Conservation (phyloP, 1,140 invertebrate genomes). For the Zaprionus lachaisei region DNA sequence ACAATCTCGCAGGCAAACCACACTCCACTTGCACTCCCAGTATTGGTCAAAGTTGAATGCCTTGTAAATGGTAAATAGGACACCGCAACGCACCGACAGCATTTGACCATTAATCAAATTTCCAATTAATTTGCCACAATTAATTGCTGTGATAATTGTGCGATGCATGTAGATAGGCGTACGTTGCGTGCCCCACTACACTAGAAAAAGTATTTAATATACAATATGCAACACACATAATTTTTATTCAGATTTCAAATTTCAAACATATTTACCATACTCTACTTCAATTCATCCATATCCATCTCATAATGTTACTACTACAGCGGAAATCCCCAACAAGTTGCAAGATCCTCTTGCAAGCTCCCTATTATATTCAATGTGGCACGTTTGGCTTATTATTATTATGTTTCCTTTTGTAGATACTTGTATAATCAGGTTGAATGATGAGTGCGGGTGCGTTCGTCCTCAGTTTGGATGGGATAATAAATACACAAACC, state of each 20-base stretch:
- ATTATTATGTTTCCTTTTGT: conserved; percentile 71
- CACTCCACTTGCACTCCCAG: conserved; percentile 36
- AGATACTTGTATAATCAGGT: conserved; percentile 66
- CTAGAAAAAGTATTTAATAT: conserved; percentile 20
- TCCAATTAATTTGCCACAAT: conserved; percentile 80
- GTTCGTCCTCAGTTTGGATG: conserved; percentile 37
- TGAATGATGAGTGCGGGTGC: conserved; percentile 56
- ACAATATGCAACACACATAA: conserved; percentile 6
- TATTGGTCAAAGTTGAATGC: conserved; percentile 72
- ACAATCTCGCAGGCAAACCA: conserved; percentile 25
- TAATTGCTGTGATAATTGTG: conserved; percentile 74
- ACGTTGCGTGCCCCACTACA: conserved; percentile 10
- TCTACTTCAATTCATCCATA: background rate
- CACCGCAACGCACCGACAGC: conserved; percentile 51
- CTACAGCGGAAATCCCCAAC: background rate
- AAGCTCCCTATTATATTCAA: conserved; percentile 2
- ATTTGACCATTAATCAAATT: conserved; percentile 74
- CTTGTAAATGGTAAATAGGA: conserved; percentile 51
- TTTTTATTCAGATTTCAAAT: conserved; percentile 6
- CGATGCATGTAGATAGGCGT: background rate
- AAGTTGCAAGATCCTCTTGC: background rate
- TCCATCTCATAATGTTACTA: background rate
- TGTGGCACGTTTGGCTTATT: conserved; percentile 30
- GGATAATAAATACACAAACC: conserved; percentile 68
- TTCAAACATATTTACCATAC: background rate